Conservation (phyloP, 1,140 invertebrate genomes). For the Drosophila yakuba region DNA sequence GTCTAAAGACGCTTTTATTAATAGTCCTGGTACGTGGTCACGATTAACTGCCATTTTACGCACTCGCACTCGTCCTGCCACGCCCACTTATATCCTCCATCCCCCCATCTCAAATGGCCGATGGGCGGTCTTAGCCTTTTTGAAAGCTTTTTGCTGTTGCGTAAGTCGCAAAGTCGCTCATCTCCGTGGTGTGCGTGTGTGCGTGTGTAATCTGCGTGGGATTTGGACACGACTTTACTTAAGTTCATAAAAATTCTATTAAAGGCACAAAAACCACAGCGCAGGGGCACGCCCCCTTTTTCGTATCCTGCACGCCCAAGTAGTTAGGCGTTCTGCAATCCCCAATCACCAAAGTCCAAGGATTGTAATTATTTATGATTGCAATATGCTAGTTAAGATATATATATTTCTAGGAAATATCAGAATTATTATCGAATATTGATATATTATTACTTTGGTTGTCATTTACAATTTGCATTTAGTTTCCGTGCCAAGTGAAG, state of each 20-base stretch:
- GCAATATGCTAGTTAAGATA: too few relatives aligned
- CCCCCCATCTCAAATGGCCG: background rate
- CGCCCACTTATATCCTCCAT: slow-evolving; percentile 14
- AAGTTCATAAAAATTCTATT: slow-evolving; percentile 83
- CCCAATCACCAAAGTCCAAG: slow-evolving; percentile 25
- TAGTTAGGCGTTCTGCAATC: slow-evolving; percentile 36
- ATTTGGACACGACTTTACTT: slow-evolving; percentile 82
- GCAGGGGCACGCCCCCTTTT: slow-evolving; percentile 36
- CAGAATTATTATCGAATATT: too few relatives aligned
- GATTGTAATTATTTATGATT: too few relatives aligned
- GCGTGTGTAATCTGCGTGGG: slow-evolving; percentile 69
- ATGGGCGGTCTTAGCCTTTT: slow-evolving; percentile 67
- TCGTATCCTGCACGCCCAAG: slow-evolving; percentile 20
- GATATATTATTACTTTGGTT: too few relatives aligned
- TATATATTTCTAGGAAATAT: too few relatives aligned
- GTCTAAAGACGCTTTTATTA: slow-evolving; percentile 81
- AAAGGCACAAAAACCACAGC: slow-evolving; percentile 54
- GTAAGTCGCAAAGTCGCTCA: slow-evolving; percentile 73
- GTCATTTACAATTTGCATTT: too few relatives aligned
- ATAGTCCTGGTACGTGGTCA: slow-evolving; percentile 81
- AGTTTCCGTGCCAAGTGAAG: too few relatives aligned
- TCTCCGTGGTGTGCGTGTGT: slow-evolving; percentile 36
- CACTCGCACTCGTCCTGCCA: slow-evolving; percentile 60
- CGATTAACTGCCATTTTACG: slow-evolving; percentile 82
- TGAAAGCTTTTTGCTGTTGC: slow-evolving; percentile 83